Conservation (phyloP, 1,140 invertebrate species). For the Drosophila mojavensis region DNA sequence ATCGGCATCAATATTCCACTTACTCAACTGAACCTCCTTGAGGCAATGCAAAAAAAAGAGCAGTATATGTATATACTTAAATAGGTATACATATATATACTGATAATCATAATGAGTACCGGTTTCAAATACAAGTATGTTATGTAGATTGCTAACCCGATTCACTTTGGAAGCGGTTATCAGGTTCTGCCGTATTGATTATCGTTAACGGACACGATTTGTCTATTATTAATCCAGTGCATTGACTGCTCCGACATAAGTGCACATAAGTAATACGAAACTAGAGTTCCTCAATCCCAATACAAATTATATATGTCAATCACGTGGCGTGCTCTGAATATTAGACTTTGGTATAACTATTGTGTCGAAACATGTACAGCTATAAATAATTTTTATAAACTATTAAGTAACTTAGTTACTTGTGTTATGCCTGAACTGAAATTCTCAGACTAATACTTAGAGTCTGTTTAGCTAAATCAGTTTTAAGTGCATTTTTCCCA, state of each 20-base stretch:
- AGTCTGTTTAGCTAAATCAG: constrained; percentile 1
- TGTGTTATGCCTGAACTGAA: too few species aligned
- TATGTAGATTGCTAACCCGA: constrained; percentile 34
- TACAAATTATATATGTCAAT: constrained; percentile 5
- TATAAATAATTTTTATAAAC: background rate
- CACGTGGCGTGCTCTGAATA: constrained; percentile 30
- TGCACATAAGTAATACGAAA: constrained; percentile 31
- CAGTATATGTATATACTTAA: too few species aligned
- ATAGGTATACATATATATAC: constrained; percentile 12
- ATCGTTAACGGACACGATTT: constrained; percentile 46
- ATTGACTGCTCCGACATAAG: constrained; percentile 9
- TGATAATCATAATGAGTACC: constrained; percentile 22
- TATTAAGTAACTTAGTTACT: too few species aligned
- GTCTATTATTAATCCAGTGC: constrained; percentile 54
- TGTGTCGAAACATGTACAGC: constrained; percentile 17
- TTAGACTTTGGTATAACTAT: background rate
- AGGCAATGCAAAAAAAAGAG: constrained; percentile 7
- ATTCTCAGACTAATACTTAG: background rate
- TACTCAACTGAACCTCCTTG: constrained; percentile 17
- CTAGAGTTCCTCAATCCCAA: background rate
- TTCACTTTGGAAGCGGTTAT: constrained; percentile 10
- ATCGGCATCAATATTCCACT: background rate
- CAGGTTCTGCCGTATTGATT: constrained; percentile 13
- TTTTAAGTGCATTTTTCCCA: background rate
- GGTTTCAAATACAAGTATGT: constrained; percentile 30